Percentiles rank a stretch among this genome's conserved stretches.
Conservation (phyloP, 2,888 invertebrate species). For the Ypsolopha scabrella region DNA sequence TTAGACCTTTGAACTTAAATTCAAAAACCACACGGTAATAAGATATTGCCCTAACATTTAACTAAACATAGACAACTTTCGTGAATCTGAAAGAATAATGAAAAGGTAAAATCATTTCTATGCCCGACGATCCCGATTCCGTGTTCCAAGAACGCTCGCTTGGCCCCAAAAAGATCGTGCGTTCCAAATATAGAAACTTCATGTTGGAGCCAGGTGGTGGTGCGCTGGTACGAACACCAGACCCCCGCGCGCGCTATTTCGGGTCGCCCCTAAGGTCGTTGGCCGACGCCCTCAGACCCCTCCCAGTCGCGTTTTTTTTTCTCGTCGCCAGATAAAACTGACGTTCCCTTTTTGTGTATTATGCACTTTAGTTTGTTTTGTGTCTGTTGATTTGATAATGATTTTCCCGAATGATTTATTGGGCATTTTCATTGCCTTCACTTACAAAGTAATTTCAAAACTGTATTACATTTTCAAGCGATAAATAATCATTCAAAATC, state of each 20-base stretch:
- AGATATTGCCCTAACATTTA: neutral
- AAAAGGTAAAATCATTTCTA: neutral
- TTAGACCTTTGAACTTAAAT: too few species aligned
- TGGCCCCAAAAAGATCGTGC: slow-evolving; percentile 2
- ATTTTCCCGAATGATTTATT: neutral
- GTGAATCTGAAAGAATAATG: neutral
- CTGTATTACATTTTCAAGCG: too few species aligned
- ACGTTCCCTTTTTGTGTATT: neutral
- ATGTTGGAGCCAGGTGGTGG: slow-evolving; percentile 6
- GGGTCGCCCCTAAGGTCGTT: slow-evolving; percentile 38
- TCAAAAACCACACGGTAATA: neutral
- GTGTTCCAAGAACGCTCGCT: slow-evolving; percentile 1
- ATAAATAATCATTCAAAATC: too few species aligned
- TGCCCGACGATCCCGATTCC: neutral
- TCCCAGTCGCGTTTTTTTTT: slow-evolving; percentile 6
- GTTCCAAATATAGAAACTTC: slow-evolving; percentile 14
- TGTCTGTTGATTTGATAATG: too few species aligned
- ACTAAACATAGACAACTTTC: too few species aligned
- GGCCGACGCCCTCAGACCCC: slow-evolving; percentile 22
- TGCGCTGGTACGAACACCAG: slow-evolving; percentile 11
- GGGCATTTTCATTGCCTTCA: too few species aligned
- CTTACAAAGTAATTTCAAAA: too few species aligned
- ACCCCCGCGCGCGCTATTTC: slow-evolving; percentile 39
- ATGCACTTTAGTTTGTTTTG: too few species aligned
- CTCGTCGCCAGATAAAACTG: slow-evolving; percentile 1